Conservation (phyloP, 2,113 vertebrate species). For the Sander vitreus region DNA sequence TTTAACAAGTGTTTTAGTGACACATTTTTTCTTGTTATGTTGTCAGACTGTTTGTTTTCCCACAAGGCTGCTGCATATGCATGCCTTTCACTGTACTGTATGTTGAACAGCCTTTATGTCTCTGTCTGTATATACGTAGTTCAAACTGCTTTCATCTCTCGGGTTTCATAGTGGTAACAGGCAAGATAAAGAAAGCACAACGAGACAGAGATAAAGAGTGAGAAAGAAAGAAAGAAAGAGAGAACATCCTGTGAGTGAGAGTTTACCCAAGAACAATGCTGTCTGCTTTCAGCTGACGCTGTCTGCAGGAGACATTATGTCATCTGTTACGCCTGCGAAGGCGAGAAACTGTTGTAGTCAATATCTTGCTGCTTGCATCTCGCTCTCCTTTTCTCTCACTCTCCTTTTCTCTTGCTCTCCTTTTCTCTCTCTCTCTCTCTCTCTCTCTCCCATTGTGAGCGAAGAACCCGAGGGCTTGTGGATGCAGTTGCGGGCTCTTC, state of each 20-base stretch:
- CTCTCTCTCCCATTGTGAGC: conserved; percentile 11
- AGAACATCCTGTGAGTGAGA: conserved; percentile 68
- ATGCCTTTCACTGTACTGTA: not conserved
- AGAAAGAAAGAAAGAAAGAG: conserved; percentile 35
- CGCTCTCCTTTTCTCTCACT: conserved; percentile 9
- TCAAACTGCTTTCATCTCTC: conserved; percentile 53
- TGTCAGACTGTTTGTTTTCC: conserved; percentile 24
- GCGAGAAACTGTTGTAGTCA: conserved; percentile 64
- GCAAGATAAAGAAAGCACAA: conserved; percentile 38
- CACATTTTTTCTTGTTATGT: conserved; percentile 8
- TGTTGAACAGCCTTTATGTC: conserved; percentile 44
- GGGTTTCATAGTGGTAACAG: conserved; percentile 11
- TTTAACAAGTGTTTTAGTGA: conserved; percentile 4
- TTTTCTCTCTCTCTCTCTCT: conserved; percentile 6
- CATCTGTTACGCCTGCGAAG: conserved; percentile 62
- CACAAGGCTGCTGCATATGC: conserved; percentile 20
- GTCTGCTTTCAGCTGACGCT: conserved; percentile 59
- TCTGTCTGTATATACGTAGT: conserved; percentile 16
- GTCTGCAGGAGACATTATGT: conserved; percentile 73
- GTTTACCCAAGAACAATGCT: conserved; percentile 61
- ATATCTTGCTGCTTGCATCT: conserved; percentile 55
- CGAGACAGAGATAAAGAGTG: conserved; percentile 13
- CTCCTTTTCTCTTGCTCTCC: not conserved
- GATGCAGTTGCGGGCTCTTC: conserved; percentile 38
- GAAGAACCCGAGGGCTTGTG: conserved; percentile 45